These are phyloP conservation scores for Chionoecetes opilio DNA, from an alignment of 1,140 invertebrate genomes.

Conservation along the genomic window DNA sequence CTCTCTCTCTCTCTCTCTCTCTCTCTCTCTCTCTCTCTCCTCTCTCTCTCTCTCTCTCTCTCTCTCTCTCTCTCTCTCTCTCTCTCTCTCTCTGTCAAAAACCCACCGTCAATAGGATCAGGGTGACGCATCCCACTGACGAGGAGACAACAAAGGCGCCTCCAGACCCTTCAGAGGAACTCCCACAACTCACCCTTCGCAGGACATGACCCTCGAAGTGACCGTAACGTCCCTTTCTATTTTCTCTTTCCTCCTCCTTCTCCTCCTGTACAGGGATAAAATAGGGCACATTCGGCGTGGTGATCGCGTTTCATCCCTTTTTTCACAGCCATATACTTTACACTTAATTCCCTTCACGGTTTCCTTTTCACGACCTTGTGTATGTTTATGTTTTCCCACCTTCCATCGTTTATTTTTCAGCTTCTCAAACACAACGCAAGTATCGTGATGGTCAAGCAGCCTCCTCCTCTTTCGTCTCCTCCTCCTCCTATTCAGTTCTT, in stretches of 20 bases:
- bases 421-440: background rate
- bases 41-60: too few species aligned
- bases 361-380: background rate
- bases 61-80: too few species aligned
- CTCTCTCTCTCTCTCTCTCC: too few species aligned
- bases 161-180: too few species aligned
- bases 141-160: too few species aligned
- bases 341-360: background rate
- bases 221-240: background rate
- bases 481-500: too few species aligned
- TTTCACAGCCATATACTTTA: conserved; percentile 29
- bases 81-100: too few species aligned
- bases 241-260: background rate
- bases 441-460: background rate
- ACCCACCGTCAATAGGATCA: too few species aligned
- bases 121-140: too few species aligned
- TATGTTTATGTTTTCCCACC: background rate
- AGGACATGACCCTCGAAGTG: background rate
- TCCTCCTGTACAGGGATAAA: background rate
- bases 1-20: too few species aligned
- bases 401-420: background rate
- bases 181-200: background rate
- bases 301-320: conserved; percentile 11
- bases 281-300: background rate
- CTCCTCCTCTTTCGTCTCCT: background rate